Base-by-base conservation (phyloP, 2,113 vertebrate genomes). In the Aplodontia rufa region DNA sequence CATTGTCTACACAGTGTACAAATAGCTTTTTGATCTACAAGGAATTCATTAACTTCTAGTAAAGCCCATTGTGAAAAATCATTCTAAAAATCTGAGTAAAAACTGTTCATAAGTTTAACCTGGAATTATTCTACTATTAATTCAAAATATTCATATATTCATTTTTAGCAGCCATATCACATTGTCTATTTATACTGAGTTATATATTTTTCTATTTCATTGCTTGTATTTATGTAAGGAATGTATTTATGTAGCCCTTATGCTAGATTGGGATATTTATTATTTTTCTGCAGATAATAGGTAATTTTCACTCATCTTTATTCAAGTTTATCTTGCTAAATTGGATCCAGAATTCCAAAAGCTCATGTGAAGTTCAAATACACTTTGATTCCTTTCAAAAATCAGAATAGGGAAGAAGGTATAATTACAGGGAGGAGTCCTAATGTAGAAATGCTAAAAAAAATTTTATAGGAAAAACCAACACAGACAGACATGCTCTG, bases 251-350 rank as follows among this genome's bases (percentile, higher is more conserved):
- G 3, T 83, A n/a, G 37, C 37, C 62, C n/a, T 68, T 83, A 90
- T 75, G 10, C 49, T 82, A 79, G 30, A 83, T 0, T 37, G 30
- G 28, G 9, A 2, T 72, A 69, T 55, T 62, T 76, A 87, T 58
- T 76, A 12, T 79, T 90, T 42, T 85, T 51, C 82, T 55, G 5
- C 42, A 62, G 37, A 76, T 45, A 53, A 0, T 53, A 7, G 24
- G 0, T 86, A 95, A 86, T 13, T 55, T 94, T 86, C 42, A 89
- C 12, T 79, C 86, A 81, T 60, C 26, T 17, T 93, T 75, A 81
- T 72, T 84, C 49, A 95, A 88, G 53, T 91, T 91, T 79, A 81
- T 45, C 45, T 93, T 84, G 26, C 82, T 94, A 85, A 76, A 64
- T 90, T 5, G 94, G 64, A 92, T 66, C 17, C 45, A 96, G 19